phyloP scores from a whole-genome alignment of 2,888 invertebrate genomes.

The Amitus sp. region DNA sequence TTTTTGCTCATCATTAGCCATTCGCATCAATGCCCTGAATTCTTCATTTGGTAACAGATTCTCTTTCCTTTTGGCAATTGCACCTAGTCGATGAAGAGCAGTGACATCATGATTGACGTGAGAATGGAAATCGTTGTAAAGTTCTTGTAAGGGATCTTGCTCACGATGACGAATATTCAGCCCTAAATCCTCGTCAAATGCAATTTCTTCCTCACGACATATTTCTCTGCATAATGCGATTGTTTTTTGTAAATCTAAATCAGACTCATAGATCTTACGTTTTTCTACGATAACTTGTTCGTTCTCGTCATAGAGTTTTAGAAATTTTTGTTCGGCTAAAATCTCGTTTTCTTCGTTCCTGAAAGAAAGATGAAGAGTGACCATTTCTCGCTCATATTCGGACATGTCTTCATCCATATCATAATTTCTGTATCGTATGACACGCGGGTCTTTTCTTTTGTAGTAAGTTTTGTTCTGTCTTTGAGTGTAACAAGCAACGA shows the following conservation, averaged over 20 bases:
- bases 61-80: conserved; percentile 45
- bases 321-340: conserved; percentile 54
- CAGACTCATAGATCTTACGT: conserved; percentile 51
- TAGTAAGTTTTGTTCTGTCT: conserved; percentile 22
- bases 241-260: conserved; percentile 52
- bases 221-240: conserved; percentile 25
- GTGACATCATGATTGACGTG: conserved; percentile 40
- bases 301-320: conserved; percentile 54
- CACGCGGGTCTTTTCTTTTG: conserved; percentile 45
- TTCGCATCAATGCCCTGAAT: conserved; percentile 41
- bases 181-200: conserved; percentile 29
- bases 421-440: conserved; percentile 60
- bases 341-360: conserved; percentile 57
- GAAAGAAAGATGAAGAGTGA: conserved; percentile 56
- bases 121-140: conserved; percentile 42
- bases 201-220: conserved; percentile 20
- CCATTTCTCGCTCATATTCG: conserved; percentile 49
- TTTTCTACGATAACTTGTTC: conserved; percentile 47
- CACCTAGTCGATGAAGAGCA: conserved; percentile 43
- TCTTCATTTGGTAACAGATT: conserved; percentile 42
- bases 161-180: too few relatives aligned
- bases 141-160: conserved; percentile 37
- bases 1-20: conserved; percentile 39
- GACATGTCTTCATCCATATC: conserved; percentile 52
- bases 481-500: conserved; percentile 52